Conservation (phyloP, 1,140 invertebrate species). For the Chironomus tepperi region DNA sequence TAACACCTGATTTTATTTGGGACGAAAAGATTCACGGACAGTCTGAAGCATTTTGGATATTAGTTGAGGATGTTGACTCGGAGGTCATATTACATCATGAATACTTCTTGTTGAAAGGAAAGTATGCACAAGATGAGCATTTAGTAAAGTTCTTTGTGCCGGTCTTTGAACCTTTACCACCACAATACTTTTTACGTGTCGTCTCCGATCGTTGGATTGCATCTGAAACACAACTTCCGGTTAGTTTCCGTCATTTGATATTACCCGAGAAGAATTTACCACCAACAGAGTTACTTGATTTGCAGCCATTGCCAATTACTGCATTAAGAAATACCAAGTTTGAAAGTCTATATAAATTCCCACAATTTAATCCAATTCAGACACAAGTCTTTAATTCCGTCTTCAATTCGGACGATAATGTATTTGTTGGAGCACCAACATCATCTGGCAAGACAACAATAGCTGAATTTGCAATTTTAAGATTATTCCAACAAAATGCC, state of each 20-base stretch:
- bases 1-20: constrained; percentile 99
- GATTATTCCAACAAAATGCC: constrained; percentile 68
- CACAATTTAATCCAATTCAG: constrained; percentile 97
- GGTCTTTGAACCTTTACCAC: constrained; percentile 95
- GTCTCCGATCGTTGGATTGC: constrained; percentile 78
- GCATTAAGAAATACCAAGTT: constrained; percentile 76
- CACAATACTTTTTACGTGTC: constrained; percentile 91
- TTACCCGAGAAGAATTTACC: constrained; percentile 97
- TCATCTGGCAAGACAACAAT: constrained; percentile 96
- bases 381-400: constrained; percentile 99
- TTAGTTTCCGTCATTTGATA: constrained; percentile 95
- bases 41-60: constrained; percentile 97
- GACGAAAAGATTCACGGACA: constrained; percentile 94
- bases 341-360: constrained; percentile 83
- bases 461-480: constrained; percentile 92
- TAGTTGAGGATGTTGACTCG: constrained; percentile 97
- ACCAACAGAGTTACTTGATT: constrained; percentile 94
- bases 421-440: constrained; percentile 95
- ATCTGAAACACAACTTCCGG: constrained; percentile 91
- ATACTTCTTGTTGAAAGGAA: constrained; percentile 92
- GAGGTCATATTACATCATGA: constrained; percentile 96
- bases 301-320: constrained; percentile 89
- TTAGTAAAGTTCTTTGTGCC: constrained; percentile 97
- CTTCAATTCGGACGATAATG: constrained; percentile 98
- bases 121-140: constrained; percentile 92